Conservation (phyloP, 2,888 invertebrate species). For the Alsophila aescularia region DNA sequence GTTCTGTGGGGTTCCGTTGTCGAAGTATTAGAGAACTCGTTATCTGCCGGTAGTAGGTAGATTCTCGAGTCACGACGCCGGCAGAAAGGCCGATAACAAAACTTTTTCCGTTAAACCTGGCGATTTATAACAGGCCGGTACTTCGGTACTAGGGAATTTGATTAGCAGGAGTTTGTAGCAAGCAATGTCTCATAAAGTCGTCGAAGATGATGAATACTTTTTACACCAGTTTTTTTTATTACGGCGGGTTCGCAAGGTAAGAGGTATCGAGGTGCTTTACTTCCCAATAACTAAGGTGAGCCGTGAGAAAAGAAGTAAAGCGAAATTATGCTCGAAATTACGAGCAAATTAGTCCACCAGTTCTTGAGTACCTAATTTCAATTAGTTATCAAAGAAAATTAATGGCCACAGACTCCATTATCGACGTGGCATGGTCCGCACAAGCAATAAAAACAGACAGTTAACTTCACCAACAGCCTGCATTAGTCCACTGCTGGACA, state of each 20-base stretch:
- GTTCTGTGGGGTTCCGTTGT: conserved; percentile 42
- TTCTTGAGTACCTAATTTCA: no score
- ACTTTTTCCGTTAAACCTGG: conserved; percentile 58
- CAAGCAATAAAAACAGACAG: no score
- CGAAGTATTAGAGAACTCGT: conserved; percentile 54
- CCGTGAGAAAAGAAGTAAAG: background rate
- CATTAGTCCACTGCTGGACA: no score
- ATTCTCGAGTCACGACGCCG: conserved; percentile 34
- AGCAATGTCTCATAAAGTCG: conserved; percentile 22
- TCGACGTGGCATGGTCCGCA: no score
- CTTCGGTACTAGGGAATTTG: conserved; percentile 34
- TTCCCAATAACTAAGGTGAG: background rate
- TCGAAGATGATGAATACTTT: conserved; percentile 26
- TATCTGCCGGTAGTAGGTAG: conserved; percentile 45
- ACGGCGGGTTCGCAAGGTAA: conserved; percentile 6
- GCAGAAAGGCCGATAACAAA: conserved; percentile 48
- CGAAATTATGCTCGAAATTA: background rate
- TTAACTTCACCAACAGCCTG: no score
- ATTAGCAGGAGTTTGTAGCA: conserved; percentile 32
- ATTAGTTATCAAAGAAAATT: no score
- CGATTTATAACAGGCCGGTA: conserved; percentile 53
- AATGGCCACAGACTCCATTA: no score
- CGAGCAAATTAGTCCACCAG: background rate
- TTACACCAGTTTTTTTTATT: conserved; percentile 19
- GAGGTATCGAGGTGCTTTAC: conserved; percentile 2